phyloP scores from a whole-genome alignment of 2,113 vertebrate genomes.

The mouse (Mus musculus) region GRCm39 chr3:57573001-57573500 shows the following conservation, averaged over 20 bases:
- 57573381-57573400: not conserved
- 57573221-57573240: not conserved
- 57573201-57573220: not conserved
- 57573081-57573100: conserved; percentile 87
- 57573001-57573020: conserved; percentile 83
- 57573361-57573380: not conserved
- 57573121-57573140: conserved; percentile 88
- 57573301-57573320: not conserved
- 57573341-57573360: not conserved
- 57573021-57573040: conserved; percentile 87
- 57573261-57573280: not conserved
- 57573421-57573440: not conserved
- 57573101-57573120: conserved; percentile 86
- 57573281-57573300: not conserved
- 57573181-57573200: not conserved
- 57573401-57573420: too few species aligned
- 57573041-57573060: conserved; percentile 86
- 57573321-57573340: not conserved
- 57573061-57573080: conserved; percentile 80
- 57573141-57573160: conserved; percentile 87
- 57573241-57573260: not conserved
- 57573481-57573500: not conserved
- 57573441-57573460: not conserved
- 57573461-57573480: not conserved
- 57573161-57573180: not conserved